Base-by-base conservation (phyloP, 2,113 vertebrate genomes). In the Gasterosteus aculeatus region DNA sequence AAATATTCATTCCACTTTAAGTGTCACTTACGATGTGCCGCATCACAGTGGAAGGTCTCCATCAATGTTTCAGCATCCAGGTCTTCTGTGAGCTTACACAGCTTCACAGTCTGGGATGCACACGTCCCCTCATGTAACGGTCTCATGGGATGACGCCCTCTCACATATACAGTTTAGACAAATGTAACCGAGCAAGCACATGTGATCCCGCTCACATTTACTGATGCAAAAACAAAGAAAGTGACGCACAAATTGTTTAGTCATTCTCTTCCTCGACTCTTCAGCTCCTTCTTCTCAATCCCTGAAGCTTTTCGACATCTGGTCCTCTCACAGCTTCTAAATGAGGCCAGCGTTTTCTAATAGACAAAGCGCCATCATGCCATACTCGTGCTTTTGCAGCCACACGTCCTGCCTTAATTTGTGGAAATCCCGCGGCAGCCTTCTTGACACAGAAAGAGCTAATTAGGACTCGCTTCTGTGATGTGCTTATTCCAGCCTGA, bases 1-100 rank as follows among this genome's bases (percentile, higher is more conserved):
- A 90, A 90, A 92, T 91, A 91, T 93, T 85, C 71, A 81, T 84
- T 49, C 47, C 38, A 73, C 79, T 85, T 53, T 76, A 78, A 84
- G 87, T 88, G 86, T 90, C 78, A 77, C 74, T 67, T 70, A 81
- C 83, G 87, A 82, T 70, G 78, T 54, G 53, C 73, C 81, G 74
- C 60, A 10, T 87, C 78, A 88, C 69, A 42, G 75, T 47, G 53
- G 72, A 69, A 41, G 38, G 18, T 77, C 53, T 62, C 69, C 74
- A 90, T 90, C 71, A 87, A 76, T 80, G 77, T 88, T 91, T 91
- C 79, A 88, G 76, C 57, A 67, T 11, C 14, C 61, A 57, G 49
- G 44, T 78, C 70, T 51, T 67, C 62, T 6, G 18, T 77, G 78
- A 73, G 46, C 68, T 69, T 35, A 66, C 64, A 39, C 22, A 26